phyloP scores from a whole-genome alignment of 2,113 vertebrate species.

The Antigone vipio region DNA sequence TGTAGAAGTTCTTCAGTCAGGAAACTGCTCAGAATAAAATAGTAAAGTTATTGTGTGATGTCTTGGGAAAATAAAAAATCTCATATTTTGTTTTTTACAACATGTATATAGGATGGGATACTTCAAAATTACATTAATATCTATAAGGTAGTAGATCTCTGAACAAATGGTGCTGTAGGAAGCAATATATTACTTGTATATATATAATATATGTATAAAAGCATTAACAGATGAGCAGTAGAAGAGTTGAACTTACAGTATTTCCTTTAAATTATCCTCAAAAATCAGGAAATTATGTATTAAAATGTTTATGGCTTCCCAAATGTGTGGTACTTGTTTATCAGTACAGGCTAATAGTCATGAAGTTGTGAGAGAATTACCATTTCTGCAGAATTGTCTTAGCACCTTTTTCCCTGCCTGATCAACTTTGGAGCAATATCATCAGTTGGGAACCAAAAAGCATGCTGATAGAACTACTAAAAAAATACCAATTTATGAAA shows the following conservation, averaged over 20 bases:
- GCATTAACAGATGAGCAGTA: not conserved
- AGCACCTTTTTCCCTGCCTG: not conserved
- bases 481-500: not conserved
- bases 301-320: not conserved
- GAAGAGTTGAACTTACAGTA: not conserved
- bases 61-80: not conserved
- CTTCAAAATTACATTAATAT: not conserved
- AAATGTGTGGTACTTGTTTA: not conserved
- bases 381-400: not conserved
- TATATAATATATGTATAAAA: not conserved
- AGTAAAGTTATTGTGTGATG: not conserved
- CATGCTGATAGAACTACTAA: not conserved
- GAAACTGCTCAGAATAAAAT: not conserved
- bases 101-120: not conserved
- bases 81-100: not conserved
- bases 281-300: not conserved
- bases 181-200: not conserved
- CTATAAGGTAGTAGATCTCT: not conserved
- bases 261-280: not conserved
- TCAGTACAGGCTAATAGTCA: not conserved
- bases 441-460: not conserved
- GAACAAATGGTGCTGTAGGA: not conserved
- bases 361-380: not conserved
- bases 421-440: not conserved
- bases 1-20: not conserved